Conservation (phyloP, 2,113 vertebrate genomes). For the Malurus elegans region DNA sequence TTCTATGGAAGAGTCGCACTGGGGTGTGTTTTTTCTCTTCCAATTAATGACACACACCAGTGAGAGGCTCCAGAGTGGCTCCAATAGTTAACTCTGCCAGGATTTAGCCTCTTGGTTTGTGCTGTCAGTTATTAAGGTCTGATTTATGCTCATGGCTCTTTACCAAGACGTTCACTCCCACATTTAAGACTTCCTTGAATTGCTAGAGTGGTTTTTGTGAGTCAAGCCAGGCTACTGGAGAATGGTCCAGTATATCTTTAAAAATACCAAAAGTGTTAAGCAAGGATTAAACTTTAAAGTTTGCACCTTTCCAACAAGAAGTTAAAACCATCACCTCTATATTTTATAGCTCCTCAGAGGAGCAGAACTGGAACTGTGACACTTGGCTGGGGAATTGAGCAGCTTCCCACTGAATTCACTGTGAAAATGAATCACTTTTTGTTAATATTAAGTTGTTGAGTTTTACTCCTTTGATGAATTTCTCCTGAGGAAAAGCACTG, state of each 20-base stretch:
- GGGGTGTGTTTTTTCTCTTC: background rate
- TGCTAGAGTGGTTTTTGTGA: background rate
- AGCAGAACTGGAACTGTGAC: background rate
- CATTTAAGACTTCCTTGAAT: background rate
- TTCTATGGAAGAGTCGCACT: background rate
- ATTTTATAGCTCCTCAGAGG: background rate
- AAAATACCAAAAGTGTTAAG: background rate
- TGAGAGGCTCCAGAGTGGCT: background rate
- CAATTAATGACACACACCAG: accelerated
- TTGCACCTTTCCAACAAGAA: background rate
- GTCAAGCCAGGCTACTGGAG: background rate
- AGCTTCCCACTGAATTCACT: background rate
- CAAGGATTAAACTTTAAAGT: background rate
- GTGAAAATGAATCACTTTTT: background rate
- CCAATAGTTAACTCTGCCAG: background rate
- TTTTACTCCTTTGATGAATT: background rate
- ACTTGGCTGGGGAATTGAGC: background rate
- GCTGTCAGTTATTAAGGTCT: background rate
- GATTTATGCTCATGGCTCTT: background rate
- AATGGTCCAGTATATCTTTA: background rate
- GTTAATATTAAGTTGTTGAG: background rate
- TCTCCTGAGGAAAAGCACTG: background rate
- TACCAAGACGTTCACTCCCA: background rate
- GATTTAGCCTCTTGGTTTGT: background rate
- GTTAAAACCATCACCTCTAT: background rate